Percentiles rank a stretch among this genome's conserved stretches.
Conservation (phyloP, 2,888 invertebrate genomes). For the Gerris lacustris region DNA sequence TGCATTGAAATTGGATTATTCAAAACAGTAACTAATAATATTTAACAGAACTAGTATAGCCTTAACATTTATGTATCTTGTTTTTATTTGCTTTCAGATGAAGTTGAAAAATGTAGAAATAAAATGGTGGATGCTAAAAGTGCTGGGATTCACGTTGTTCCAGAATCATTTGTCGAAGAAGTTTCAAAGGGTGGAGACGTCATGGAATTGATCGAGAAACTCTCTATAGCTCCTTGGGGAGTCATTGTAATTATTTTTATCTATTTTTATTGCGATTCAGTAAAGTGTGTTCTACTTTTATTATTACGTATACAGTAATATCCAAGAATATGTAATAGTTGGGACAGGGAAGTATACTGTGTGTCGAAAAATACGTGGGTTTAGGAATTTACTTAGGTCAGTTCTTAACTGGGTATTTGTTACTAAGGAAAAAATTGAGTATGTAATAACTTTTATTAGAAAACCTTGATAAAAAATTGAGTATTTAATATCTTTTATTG, state of each 20-base stretch:
- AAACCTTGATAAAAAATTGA: too few species aligned
- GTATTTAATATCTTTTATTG: too few species aligned
- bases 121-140: constrained; percentile 54
- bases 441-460: too few species aligned
- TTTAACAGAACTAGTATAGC: too few species aligned
- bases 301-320: background rate
- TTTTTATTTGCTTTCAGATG: constrained; percentile 37
- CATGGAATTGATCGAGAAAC: constrained; percentile 51
- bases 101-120: constrained; percentile 52
- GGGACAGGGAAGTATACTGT: too few species aligned
- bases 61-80: background rate
- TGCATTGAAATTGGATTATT: too few species aligned
- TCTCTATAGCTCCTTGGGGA: constrained; percentile 73
- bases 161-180: constrained; percentile 59
- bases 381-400: too few species aligned
- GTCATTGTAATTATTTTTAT: constrained; percentile 48
- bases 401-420: too few species aligned
- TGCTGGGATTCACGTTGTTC: constrained; percentile 65
- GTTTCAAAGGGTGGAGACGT: constrained; percentile 43
- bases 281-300: background rate
- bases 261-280: background rate
- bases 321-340: too few species aligned
- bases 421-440: too few species aligned
- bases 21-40: too few species aligned
- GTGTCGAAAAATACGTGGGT: too few species aligned